phyloP scores from a whole-genome alignment of 2,797 vertebrate genomes.

The Oryzias sinensis region DNA sequence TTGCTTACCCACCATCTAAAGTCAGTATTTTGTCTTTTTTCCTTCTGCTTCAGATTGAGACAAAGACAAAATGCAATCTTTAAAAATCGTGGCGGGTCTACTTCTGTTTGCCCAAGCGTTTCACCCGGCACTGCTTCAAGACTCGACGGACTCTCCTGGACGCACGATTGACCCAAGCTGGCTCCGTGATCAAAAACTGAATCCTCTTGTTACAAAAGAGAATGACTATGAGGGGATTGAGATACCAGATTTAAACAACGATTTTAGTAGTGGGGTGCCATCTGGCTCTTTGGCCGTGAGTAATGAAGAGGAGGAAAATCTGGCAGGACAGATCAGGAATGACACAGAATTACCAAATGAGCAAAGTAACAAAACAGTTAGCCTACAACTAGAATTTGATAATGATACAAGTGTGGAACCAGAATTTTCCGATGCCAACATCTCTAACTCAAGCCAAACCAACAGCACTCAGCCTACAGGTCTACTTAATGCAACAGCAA shows the following conservation, averaged over 20 bases:
- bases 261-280: slow-evolving; percentile 1
- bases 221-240: background rate
- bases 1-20: background rate
- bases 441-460: slow-evolving; percentile 6
- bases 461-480: slow-evolving; percentile 25
- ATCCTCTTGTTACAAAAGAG: background rate
- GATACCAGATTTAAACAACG: slow-evolving; percentile 2
- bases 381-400: background rate
- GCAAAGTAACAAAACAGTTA: background rate
- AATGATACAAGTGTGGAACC: slow-evolving; percentile 2
- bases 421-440: background rate
- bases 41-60: slow-evolving; percentile 47
- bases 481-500: background rate
- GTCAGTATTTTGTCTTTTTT: slow-evolving; percentile 11
- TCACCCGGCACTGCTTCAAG: slow-evolving; percentile 32
- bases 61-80: slow-evolving; percentile 43
- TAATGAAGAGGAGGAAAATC: slow-evolving; percentile 6
- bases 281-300: slow-evolving; percentile 2
- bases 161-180: slow-evolving; percentile 40
- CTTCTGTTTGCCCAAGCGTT: slow-evolving; percentile 56
- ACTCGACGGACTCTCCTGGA: slow-evolving; percentile 38
- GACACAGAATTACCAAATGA: slow-evolving; percentile 11
- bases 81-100: slow-evolving; percentile 39
- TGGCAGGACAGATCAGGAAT: background rate
- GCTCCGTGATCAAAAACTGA: slow-evolving; percentile 35